Conservation (phyloP, 1,140 invertebrate genomes). For the Bilobella aurantiaca region DNA sequence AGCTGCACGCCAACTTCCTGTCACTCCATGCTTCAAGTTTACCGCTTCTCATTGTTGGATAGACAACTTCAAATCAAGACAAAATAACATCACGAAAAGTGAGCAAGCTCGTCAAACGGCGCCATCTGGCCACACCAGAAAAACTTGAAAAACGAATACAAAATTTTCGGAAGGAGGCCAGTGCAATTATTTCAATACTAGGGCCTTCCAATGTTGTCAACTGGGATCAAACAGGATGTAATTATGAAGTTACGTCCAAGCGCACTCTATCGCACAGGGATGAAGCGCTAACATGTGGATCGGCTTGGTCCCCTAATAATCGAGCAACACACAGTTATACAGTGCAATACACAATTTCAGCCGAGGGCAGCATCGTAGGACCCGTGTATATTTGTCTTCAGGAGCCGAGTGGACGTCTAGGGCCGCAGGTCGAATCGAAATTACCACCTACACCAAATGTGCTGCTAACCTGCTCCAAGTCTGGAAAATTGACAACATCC, state of each 20-base stretch:
- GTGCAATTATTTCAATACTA: neutral
- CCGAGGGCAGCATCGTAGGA: neutral
- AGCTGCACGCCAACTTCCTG: no score
- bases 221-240: neutral
- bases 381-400: neutral
- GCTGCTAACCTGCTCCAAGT: neutral
- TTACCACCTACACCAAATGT: neutral
- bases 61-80: neutral
- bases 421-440: neutral
- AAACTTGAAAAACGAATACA: neutral
- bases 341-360: neutral
- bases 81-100: neutral
- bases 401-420: neutral
- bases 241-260: neutral
- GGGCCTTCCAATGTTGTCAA: neutral
- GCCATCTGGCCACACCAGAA: neutral
- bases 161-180: neutral
- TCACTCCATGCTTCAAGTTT: no score
- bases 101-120: neutral
- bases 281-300: neutral
- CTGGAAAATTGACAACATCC: neutral
- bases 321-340: neutral
- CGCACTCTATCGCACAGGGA: neutral
- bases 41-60: no score
- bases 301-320: neutral